phyloP scores from a whole-genome alignment of 2,888 invertebrate genomes.

The Xanthorhoe designata region DNA sequence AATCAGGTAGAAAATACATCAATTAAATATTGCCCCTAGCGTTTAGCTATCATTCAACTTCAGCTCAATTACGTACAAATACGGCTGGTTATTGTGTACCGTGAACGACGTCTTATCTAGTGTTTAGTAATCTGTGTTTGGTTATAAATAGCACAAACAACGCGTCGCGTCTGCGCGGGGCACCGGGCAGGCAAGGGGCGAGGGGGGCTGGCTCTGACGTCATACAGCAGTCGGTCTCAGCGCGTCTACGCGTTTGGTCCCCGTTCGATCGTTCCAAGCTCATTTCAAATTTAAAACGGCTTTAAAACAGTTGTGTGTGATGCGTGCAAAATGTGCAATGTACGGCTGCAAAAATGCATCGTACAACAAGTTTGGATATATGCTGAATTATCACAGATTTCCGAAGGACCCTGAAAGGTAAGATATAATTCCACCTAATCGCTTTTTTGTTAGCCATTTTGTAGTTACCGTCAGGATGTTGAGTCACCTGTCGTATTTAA shows the following conservation, averaged over 20 bases:
- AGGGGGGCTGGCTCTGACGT: constrained; percentile 17
- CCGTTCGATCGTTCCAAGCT: not conserved
- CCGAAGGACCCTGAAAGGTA: constrained; percentile 19
- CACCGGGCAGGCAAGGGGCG: not conserved
- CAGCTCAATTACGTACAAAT: not conserved
- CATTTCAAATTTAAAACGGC: not conserved
- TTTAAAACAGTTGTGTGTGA: not conserved
- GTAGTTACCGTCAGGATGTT: too few species aligned
- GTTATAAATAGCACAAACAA: constrained; percentile 6
- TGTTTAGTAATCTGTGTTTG: constrained; percentile 13
- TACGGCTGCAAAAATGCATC: constrained; percentile 22
- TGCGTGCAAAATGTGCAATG: constrained; percentile 20
- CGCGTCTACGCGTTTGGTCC: constrained; percentile 1
- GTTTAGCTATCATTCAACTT: not conserved
- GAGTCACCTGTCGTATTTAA: too few species aligned
- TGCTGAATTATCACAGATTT: constrained; percentile 11
- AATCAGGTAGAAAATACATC: constrained; percentile 1
- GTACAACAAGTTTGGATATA: constrained; percentile 15
- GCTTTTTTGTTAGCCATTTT: not conserved
- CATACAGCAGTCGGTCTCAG: constrained; percentile 20
- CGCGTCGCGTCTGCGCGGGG: not conserved
- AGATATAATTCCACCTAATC: not conserved
- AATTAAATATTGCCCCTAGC: not conserved
- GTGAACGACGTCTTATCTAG: constrained; percentile 7
- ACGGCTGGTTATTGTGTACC: not conserved